Conservation (phyloP, 1,140 invertebrate species). For the Chironomus striatipennis region DNA sequence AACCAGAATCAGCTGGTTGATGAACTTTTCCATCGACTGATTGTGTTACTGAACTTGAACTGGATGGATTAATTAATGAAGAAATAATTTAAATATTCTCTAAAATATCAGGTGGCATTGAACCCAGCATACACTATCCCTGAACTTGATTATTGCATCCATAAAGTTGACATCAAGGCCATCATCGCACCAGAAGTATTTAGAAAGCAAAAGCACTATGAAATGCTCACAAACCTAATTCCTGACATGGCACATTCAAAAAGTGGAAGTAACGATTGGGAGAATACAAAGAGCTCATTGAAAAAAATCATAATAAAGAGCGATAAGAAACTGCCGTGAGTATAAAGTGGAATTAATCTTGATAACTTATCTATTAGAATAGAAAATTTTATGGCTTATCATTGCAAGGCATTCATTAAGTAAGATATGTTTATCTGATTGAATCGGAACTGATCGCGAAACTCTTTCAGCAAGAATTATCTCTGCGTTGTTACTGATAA, state of each 20-base stretch:
- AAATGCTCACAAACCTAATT: slow-evolving; percentile 48
- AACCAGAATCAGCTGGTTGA: too few species aligned
- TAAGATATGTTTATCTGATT: too few species aligned
- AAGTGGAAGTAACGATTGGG: slow-evolving; percentile 38
- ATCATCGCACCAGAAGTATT: slow-evolving; percentile 58
- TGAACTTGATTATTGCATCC: slow-evolving; percentile 72
- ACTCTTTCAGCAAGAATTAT: too few species aligned
- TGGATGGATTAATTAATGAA: too few species aligned
- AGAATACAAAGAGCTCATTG: slow-evolving; percentile 41
- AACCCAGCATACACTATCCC: slow-evolving; percentile 72
- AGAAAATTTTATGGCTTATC: too few species aligned
- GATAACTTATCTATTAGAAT: not conserved
- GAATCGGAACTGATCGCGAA: too few species aligned
- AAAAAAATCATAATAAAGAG: slow-evolving; percentile 48
- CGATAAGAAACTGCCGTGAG: slow-evolving; percentile 46
- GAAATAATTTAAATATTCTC: too few species aligned
- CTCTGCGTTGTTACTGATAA: too few species aligned
- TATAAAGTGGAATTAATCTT: slow-evolving; percentile 25
- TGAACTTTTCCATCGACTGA: too few species aligned
- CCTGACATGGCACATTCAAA: slow-evolving; percentile 42
- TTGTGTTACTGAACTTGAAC: too few species aligned
- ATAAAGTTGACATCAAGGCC: slow-evolving; percentile 66
- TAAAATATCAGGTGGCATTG: slow-evolving; percentile 55
- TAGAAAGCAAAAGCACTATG: slow-evolving; percentile 63
- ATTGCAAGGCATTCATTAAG: too few species aligned